Evolutionary conservation across 2,797 vertebrate species (phyloP), one percentile per base, ranked within the genome.

Genomic region (Poeciliopsis gracilis): DNA sequence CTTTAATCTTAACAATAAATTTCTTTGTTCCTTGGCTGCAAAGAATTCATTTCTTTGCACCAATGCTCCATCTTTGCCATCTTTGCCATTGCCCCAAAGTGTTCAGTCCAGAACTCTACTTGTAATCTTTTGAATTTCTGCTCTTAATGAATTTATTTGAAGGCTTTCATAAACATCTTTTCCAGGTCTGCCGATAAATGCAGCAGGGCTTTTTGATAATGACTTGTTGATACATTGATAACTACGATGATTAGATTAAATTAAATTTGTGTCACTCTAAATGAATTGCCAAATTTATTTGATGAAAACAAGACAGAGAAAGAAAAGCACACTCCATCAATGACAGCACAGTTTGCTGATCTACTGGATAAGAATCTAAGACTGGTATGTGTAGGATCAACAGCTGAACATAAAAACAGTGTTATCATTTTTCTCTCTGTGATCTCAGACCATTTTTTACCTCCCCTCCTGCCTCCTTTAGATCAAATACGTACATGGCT

Each of bases 401-500:
- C 13, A 15, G 1, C 38, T n/a, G 41, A n/a, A 41, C 20, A 66
- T 66, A 66, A 66, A 38, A 69, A 13, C 20, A 11, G 5, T 11
- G n/a, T 69, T 38, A n/a, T 46, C 47, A 46, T 23, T 23, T 55
- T 16, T 45, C 36, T n/a, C 11, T n/a, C 30, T 4, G 9, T 20
- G 25, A 28, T 30, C 9, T 45, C 6, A 30, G 15, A 30, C 0
- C 3, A 12, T 36, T 12, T 47, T 12, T 47, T 33, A 30, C 20
- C 18, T 63, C 9, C 43, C 63, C 43, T 63, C 18, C 5, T 73
- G 12, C 36, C n/a, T 49, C 53, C 72, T 73, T 75, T 78, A 53
- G n/a, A 66, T 77, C 28, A 18, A 12, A 11, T 73, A 57, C 18
- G 61, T 77, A 36, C 77, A 72, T 59, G n/a, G 78, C 28, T 78